Evolutionary conservation across 2,113 vertebrate species (phyloP).

Genomic region (Pontoporia blainvillei): DNA sequence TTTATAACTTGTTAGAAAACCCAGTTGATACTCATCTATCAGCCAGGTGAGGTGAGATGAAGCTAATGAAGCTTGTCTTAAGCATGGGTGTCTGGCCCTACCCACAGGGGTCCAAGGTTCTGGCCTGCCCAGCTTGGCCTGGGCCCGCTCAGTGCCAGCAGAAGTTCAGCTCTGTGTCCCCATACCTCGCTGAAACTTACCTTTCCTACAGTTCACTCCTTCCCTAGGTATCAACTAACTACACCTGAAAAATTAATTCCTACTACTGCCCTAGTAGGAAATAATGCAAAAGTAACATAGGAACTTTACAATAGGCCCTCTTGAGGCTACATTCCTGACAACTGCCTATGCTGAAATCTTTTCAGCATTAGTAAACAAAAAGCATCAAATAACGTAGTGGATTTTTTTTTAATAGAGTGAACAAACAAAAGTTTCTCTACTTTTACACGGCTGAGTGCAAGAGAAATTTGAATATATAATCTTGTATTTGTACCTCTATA

Average conservation of each 20-base stretch:
- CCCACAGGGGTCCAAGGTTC: neutral
- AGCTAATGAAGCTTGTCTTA: neutral
- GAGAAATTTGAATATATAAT: slow-evolving; percentile 23
- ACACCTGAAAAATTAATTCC: slow-evolving; percentile 53
- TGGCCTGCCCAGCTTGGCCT: neutral
- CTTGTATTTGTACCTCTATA: neutral
- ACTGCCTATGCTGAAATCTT: neutral
- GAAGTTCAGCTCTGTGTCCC: neutral
- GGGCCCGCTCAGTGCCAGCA: neutral
- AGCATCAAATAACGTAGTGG: neutral
- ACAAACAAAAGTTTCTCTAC: neutral
- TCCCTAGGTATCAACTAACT: slow-evolving; percentile 21
- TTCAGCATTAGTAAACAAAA: neutral
- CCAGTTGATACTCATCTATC: slow-evolving; percentile 23
- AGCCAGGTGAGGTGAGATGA: neutral
- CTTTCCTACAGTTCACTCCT: neutral
- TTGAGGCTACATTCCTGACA: neutral
- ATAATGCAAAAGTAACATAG: neutral
- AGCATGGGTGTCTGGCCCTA: too few relatives aligned
- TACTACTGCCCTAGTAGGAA: neutral
- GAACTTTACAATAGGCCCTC: neutral
- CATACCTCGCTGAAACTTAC: neutral
- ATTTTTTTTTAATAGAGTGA: neutral
- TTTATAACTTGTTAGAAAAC: slow-evolving; percentile 58
- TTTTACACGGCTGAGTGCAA: neutral